Evolutionary conservation across 2,113 vertebrate genomes (phyloP), one percentile per base, ranked within the genome.

Genomic region (Stegastes partitus): DNA sequence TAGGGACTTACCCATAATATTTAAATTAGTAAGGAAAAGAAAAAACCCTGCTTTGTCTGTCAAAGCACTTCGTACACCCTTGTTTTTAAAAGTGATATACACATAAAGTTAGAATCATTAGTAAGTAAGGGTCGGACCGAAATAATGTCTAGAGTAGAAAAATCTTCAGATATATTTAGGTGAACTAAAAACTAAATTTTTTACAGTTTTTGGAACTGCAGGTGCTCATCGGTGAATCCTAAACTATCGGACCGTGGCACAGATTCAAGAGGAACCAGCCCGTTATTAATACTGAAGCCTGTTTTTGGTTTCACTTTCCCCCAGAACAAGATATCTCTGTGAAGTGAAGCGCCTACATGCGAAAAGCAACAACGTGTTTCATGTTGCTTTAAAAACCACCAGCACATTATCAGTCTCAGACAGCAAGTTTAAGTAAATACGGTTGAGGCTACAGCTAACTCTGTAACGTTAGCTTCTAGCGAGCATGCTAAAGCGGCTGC

Each of bases 401-500:
- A 45, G 3, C 16, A 1, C 21, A 12, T 16, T 3, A 25, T 11
- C 11, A 23, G 3, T 19, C 4, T 23, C 1, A 70, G 18, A 47
- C 1, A 19, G 6, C n/a, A 11, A 2, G 2, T 62, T 63, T 16
- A 49, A 44, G 1, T 21, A 21, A 64, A 64, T 19, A 61, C 0
- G 37, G 0, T 5, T 69, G 50, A n/a, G 21, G 68, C 62, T 25
- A 12, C 28, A 37, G 69, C 77, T 79, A 81, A 50, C 23, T 51
- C 21, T 12, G 44, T 76, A 28, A 9, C 2, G 67, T 83, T 92
- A 92, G 91, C 91, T 78, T 26, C 56, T 87, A 65, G 84, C 81
- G 15, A 53, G 19, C 44, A 72, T 69, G 86, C 86, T 87, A 88
- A 53, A 1, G 15, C 65, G 4, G 28, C 31, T 74, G 39, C 55